Conservation (phyloP, 23 tunicate species). For the Trididemnum clinides region DNA sequence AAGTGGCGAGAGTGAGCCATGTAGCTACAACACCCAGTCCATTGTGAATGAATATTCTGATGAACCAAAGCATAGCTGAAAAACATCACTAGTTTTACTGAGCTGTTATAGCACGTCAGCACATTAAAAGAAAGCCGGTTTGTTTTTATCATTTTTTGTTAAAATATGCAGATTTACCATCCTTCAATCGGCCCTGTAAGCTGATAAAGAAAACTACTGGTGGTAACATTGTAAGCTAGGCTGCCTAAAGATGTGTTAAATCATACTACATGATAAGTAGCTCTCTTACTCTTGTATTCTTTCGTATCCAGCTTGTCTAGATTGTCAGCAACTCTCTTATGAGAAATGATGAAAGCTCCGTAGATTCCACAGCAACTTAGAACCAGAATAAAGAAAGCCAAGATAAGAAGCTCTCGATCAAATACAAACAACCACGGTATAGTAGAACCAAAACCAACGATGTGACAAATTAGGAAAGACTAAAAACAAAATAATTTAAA, state of each 20-base stretch:
- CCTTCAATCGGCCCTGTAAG: no score
- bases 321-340: slow-evolving; percentile 44
- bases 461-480: slow-evolving; percentile 46
- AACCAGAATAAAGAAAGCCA: slow-evolving; percentile 44
- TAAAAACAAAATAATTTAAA: background rate
- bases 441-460: slow-evolving; percentile 20
- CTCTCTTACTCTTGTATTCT: background rate
- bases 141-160: no score
- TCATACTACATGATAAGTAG: no score
- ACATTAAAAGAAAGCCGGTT: no score
- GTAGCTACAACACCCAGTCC: slow-evolving; percentile 52
- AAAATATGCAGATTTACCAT: no score
- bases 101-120: no score
- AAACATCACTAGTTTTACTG: no score
- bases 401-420: slow-evolving; percentile 60
- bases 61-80: slow-evolving; percentile 41
- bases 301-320: background rate
- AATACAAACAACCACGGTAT: slow-evolving; percentile 69
- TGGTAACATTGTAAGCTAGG: no score
- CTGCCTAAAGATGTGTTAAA: no score
- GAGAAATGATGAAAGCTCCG: slow-evolving; percentile 36
- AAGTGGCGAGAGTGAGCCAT: slow-evolving; percentile 73
- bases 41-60: slow-evolving; percentile 71
- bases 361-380: slow-evolving; percentile 8
- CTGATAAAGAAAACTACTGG: no score